phyloP scores from a whole-genome alignment of 2,113 vertebrate genomes.

The Antennarius striatus region DNA sequence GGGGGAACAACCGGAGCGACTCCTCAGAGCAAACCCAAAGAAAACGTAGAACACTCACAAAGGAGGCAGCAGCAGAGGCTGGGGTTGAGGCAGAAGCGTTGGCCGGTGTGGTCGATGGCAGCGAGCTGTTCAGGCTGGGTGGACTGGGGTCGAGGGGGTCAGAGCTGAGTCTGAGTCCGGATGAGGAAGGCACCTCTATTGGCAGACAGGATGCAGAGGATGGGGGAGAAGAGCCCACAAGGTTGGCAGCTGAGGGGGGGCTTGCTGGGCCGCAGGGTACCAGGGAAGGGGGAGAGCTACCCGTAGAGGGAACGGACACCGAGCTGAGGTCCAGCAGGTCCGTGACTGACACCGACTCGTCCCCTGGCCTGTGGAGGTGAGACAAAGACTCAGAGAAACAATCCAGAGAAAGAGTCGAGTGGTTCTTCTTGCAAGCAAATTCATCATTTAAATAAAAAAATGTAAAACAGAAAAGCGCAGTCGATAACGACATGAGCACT shows the following conservation, averaged over 20 bases:
- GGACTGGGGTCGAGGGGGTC: slow-evolving; percentile 69
- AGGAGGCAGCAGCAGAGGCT: slow-evolving; percentile 52
- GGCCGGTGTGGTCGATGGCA: slow-evolving; percentile 47
- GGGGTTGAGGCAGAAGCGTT: slow-evolving; percentile 38
- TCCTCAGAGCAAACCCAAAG: not conserved
- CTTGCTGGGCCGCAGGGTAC: slow-evolving; percentile 67
- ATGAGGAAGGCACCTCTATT: slow-evolving; percentile 67
- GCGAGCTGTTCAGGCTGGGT: slow-evolving; percentile 59
- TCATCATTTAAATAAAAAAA: no score
- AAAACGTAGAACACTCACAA: slow-evolving; percentile 57
- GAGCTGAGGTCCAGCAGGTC: slow-evolving; percentile 85
- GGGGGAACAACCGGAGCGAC: not conserved
- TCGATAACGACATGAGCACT: slow-evolving; percentile 54
- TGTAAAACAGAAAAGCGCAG: no score
- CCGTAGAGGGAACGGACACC: slow-evolving; percentile 62
- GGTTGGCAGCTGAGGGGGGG: slow-evolving; percentile 61
- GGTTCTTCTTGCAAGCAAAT: no score
- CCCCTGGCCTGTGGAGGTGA: slow-evolving; percentile 75
- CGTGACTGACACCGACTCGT: slow-evolving; percentile 81
- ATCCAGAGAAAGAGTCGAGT: slow-evolving; percentile 6
- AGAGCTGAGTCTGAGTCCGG: slow-evolving; percentile 31
- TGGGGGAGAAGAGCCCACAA: slow-evolving; percentile 59
- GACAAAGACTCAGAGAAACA: slow-evolving; percentile 3
- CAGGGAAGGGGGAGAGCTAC: slow-evolving; percentile 68
- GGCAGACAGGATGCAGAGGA: slow-evolving; percentile 65